Conservation (phyloP, 92 coral and sea anemone genomes). For the Palythoa heliodiscus region DNA sequence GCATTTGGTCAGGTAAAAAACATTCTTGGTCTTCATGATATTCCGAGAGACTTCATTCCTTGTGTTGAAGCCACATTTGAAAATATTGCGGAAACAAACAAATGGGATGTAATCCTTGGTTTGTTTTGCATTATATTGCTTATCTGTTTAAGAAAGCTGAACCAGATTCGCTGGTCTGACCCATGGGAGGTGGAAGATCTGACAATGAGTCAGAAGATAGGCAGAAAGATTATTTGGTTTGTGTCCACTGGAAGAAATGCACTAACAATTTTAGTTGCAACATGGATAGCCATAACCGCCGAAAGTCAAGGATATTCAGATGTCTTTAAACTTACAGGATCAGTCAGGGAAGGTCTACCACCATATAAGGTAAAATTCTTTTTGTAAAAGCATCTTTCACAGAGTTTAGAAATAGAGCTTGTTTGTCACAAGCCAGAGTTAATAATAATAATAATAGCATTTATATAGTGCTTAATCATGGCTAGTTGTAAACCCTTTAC, state of each 20-base stretch:
- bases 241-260: constrained; percentile 88
- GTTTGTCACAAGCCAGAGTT: too few species aligned
- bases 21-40: constrained; percentile 72
- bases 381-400: background rate
- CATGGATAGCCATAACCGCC: constrained; percentile 69
- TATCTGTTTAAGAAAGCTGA: constrained; percentile 57
- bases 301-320: constrained; percentile 49
- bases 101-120: constrained; percentile 85
- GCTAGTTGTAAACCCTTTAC: too few species aligned
- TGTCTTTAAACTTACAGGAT: constrained; percentile 70
- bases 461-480: too few species aligned
- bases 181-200: constrained; percentile 63
- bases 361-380: constrained; percentile 66
- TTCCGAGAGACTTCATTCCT: constrained; percentile 66
- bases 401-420: too few species aligned
- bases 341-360: constrained; percentile 77
- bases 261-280: constrained; percentile 74
- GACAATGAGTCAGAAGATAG: constrained; percentile 61
- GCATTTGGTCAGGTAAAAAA: constrained; percentile 81
- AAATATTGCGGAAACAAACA: constrained; percentile 66
- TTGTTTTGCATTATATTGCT: constrained; percentile 67
- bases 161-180: constrained; percentile 61
- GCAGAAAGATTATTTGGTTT: constrained; percentile 88
- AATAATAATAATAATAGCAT: too few species aligned
- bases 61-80: constrained; percentile 71